Evolutionary conservation across 2,888 invertebrate species (phyloP).

Genomic region (Napeogenes sylphis): DNA sequence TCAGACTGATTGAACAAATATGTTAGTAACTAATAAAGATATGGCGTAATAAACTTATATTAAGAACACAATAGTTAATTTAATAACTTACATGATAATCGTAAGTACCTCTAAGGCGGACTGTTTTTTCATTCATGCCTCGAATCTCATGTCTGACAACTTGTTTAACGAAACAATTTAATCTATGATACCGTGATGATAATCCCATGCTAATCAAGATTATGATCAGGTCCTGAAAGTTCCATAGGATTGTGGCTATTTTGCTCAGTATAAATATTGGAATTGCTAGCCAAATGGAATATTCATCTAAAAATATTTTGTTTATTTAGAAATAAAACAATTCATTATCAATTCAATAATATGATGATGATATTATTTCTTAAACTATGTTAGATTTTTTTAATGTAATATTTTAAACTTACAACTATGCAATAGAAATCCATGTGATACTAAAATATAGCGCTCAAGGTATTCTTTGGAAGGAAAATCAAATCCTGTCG

Average conservation of each 20-base stretch:
- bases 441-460: constrained; percentile 60
- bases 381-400: background rate
- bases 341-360: background rate
- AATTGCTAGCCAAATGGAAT: constrained; percentile 48
- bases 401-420: constrained; percentile 31
- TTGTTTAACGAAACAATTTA: constrained; percentile 65
- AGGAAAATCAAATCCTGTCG: constrained; percentile 57
- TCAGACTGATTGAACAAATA: too few relatives aligned
- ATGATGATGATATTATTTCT: background rate
- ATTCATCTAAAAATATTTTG: constrained; percentile 41
- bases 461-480: constrained; percentile 49
- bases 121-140: constrained; percentile 38
- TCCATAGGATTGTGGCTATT: constrained; percentile 83
- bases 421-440: constrained; percentile 63
- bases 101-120: constrained; percentile 9
- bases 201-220: constrained; percentile 85
- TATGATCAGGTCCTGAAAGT: constrained; percentile 84
- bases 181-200: constrained; percentile 79
- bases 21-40: too few relatives aligned
- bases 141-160: constrained; percentile 43
- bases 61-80: too few relatives aligned
- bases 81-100: too few relatives aligned
- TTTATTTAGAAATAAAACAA: constrained; percentile 4
- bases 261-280: constrained; percentile 74
- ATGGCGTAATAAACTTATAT: too few relatives aligned